Base-by-base conservation (phyloP, 1,140 invertebrate genomes). In the Lasioglossum baleicum region DNA sequence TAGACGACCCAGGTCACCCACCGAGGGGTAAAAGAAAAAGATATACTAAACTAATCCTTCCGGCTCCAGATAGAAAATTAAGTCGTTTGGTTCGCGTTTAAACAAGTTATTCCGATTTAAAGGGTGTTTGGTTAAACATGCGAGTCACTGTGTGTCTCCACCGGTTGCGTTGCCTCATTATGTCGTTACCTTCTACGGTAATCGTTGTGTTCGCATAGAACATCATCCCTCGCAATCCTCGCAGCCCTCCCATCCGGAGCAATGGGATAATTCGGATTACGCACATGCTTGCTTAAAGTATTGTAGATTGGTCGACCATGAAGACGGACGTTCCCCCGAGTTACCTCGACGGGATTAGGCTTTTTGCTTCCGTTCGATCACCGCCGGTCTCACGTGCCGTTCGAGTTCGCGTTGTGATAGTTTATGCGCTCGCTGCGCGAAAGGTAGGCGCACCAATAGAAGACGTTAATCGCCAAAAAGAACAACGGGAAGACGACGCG, bases 391-490 rank as follows among this genome's bases (percentile, higher is more conserved):
- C 79, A 78, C 74, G 83, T 72, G 17, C 42, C 68, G 10, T 79
- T 79, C 40, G 75, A 31, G 51, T 76, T 78, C 31, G 68, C 71
- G 72, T 89, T 89, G 69, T 91, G 85, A 72, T 92, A 92, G 60
- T 89, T 89, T 56, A 95, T 94, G 61, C 95, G 87, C 80, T 95
- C 94, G 86, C 95, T 95, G 73, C 95, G 93, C 66, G 95, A 95
- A 42, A 97, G 92, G 88, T 97, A 97, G 1, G 94, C 95, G 84
- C 95, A 96, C 96, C 96, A 97, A 88, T 97, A 97, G 91, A 96
- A 96, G 63, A 96, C 90, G 90, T 97, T 97, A 75, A 97, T 96
- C 31, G 95, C 93, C 6, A 97, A 89, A 87, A 97, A 97, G 48
- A 96, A 94, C 56, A 97, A 82, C 1, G 96, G 96, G 89, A 97